Conservation (phyloP, 2,888 invertebrate genomes). For the Dasypogon diadema region DNA sequence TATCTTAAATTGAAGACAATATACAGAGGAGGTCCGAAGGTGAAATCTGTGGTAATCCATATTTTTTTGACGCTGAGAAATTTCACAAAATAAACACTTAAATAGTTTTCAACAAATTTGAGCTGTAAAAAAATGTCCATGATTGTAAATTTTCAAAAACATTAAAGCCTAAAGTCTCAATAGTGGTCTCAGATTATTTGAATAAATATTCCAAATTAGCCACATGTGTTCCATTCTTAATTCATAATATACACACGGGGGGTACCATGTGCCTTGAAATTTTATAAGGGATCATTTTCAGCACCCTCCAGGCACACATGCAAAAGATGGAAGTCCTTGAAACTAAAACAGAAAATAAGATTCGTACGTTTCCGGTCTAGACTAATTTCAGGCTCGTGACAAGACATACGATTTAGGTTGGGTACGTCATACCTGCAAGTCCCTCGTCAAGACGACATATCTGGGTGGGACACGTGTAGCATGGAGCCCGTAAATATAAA, state of each 20-base stretch:
- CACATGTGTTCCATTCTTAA: background rate
- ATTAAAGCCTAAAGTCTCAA: no score
- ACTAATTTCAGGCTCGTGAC: conserved; percentile 39
- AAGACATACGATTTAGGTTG: background rate
- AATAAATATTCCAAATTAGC: background rate
- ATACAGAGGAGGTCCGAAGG: no score
- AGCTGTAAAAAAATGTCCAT: no score
- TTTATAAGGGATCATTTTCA: background rate
- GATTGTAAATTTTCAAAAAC: no score
- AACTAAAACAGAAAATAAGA: background rate
- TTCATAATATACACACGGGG: background rate
- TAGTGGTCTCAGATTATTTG: background rate
- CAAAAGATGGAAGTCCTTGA: background rate
- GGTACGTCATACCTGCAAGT: background rate
- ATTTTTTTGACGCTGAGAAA: no score
- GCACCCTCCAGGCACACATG: background rate
- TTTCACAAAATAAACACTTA: no score
- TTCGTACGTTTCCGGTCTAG: conserved; percentile 25
- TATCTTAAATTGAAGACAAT: no score
- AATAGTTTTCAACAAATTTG: no score
- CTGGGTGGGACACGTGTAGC: background rate
- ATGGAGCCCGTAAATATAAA: conserved; percentile 27
- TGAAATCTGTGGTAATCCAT: no score
- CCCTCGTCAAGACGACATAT: conserved; percentile 2
- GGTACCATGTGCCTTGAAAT: background rate